These are phyloP conservation scores for Origma solitaria DNA, from an alignment of 2,113 vertebrate genomes.

Conservation along the genomic window DNA sequence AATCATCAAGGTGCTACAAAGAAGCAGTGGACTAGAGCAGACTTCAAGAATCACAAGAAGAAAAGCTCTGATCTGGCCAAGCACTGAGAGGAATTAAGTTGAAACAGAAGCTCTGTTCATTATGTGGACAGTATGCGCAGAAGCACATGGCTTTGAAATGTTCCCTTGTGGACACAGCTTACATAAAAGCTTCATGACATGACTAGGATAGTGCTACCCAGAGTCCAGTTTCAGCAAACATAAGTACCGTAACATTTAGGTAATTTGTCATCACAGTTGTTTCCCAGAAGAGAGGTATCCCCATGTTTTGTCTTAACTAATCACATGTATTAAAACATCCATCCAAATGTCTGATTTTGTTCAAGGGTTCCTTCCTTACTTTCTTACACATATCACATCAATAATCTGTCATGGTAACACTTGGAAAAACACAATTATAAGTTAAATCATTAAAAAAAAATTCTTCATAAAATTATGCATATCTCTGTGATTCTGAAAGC, in stretches of 20 bases:
- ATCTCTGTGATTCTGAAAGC: background rate
- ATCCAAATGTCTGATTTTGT: background rate
- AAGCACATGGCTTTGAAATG: background rate
- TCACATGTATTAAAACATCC: background rate
- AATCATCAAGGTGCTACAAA: background rate
- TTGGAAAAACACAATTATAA: background rate
- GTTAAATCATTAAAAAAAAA: background rate
- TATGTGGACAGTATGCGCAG: background rate
- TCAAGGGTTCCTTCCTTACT: background rate
- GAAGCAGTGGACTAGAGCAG: background rate
- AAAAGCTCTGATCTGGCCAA: background rate
- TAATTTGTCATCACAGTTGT: background rate
- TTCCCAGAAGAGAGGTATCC: background rate
- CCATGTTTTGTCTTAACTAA: background rate
- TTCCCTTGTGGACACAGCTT: background rate
- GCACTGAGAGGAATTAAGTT: background rate
- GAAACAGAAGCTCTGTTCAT: background rate
- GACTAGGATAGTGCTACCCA: background rate
- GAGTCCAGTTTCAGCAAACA: background rate
- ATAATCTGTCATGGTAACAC: background rate
- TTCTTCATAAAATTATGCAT: background rate
- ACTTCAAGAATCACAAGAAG: background rate
- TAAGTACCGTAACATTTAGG: background rate
- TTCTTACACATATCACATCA: background rate
- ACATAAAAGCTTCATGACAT: background rate